phyloP scores from a whole-genome alignment of 2,113 vertebrate genomes.

The Scomber japonicus region DNA sequence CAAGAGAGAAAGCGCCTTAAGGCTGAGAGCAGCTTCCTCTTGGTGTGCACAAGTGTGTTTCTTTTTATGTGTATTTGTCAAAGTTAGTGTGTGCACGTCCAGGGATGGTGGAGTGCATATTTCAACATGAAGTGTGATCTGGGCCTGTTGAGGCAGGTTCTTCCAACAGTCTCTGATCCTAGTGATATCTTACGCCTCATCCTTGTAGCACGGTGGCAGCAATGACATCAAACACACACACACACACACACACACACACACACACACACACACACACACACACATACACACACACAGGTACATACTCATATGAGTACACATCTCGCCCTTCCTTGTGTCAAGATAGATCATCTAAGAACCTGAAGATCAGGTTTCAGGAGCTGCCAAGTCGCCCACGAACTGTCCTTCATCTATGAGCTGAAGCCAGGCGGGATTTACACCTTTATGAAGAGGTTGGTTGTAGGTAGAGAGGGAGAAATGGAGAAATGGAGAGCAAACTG shows the following conservation, averaged over 20 bases:
- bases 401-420: slow-evolving; percentile 59
- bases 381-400: slow-evolving; percentile 50
- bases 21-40: slow-evolving; percentile 32
- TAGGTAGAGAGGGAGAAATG: slow-evolving; percentile 30
- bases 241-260: background rate
- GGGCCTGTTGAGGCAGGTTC: slow-evolving; percentile 22
- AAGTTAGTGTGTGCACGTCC: background rate
- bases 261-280: background rate
- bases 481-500: slow-evolving; percentile 45
- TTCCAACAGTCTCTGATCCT: slow-evolving; percentile 34
- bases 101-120: slow-evolving; percentile 8
- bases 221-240: slow-evolving; percentile 14
- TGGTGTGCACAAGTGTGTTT: slow-evolving; percentile 29
- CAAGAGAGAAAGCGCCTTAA: slow-evolving; percentile 34
- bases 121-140: background rate
- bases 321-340: slow-evolving; percentile 16
- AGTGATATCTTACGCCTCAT: slow-evolving; percentile 12
- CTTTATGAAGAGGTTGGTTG: slow-evolving; percentile 46
- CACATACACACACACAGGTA: background rate
- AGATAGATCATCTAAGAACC: slow-evolving; percentile 41
- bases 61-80: slow-evolving; percentile 8
- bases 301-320: background rate
- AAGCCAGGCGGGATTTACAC: slow-evolving; percentile 64
- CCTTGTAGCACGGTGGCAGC: background rate
- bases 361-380: slow-evolving; percentile 49